phyloP scores from a whole-genome alignment of 1,140 invertebrate genomes.

The Caenorhabditis inopinata region DNA sequence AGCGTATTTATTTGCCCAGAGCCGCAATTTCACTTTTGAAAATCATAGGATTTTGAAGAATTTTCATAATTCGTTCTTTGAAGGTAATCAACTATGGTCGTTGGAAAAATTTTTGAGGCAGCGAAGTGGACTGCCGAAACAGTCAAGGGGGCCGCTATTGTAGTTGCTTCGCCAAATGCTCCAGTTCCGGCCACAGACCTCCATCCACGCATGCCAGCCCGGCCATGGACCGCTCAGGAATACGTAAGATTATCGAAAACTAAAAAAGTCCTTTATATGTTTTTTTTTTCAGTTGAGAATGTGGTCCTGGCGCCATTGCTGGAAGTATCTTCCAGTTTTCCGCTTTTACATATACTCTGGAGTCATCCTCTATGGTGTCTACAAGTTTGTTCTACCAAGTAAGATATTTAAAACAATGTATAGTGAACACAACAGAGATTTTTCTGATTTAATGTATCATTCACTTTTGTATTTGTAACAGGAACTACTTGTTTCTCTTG shows the following conservation, averaged over 20 bases:
- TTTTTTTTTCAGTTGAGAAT: slow-evolving; percentile 55
- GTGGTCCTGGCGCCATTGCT: slow-evolving; percentile 61
- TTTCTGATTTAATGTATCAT: no score
- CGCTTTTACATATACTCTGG: slow-evolving; percentile 59
- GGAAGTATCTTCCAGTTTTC: slow-evolving; percentile 59
- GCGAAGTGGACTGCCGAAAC: slow-evolving; percentile 58
- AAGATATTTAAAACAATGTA: slow-evolving; percentile 17
- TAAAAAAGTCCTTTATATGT: background rate
- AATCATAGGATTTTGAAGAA: no score
- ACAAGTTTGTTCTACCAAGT: slow-evolving; percentile 60
- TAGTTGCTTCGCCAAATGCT: slow-evolving; percentile 55
- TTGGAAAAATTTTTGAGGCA: slow-evolving; percentile 52
- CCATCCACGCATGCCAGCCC: slow-evolving; percentile 60
- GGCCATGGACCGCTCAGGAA: slow-evolving; percentile 57
- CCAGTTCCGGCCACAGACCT: slow-evolving; percentile 55
- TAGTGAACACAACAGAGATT: no score
- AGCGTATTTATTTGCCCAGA: no score
- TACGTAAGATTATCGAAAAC: slow-evolving; percentile 50
- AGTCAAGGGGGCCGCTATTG: slow-evolving; percentile 52
- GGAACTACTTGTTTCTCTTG: no score
- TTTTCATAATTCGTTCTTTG: no score
- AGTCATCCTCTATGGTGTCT: slow-evolving; percentile 56
- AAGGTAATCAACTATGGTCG: slow-evolving; percentile 51
- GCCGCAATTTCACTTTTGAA: no score
- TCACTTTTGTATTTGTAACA: no score